Evolutionary conservation across 37 sponge, comb jelly and placozoan species (phyloP), one percentile per base, ranked within the genome.

Genomic region (Bolinopsis microptera): DNA sequence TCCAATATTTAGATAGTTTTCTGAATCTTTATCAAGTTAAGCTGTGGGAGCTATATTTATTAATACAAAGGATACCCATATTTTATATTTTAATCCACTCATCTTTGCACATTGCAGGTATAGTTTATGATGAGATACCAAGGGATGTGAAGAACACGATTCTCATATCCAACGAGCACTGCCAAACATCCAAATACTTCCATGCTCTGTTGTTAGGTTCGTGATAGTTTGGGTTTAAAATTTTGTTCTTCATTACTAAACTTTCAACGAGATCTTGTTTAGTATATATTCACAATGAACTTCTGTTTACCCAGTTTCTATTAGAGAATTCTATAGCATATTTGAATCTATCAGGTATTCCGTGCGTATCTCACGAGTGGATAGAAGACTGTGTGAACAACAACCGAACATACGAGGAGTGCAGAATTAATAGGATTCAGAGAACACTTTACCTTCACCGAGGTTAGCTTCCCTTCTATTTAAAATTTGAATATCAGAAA

Each of bases 291-390:
- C n/a, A n/a, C n/a, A n/a, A n/a, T n/a, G n/a, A n/a, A n/a, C n/a
- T n/a, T n/a, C n/a, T n/a, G n/a, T n/a, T n/a, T n/a, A n/a, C n/a
- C n/a, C n/a, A n/a, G n/a, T n/a, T n/a, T n/a, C n/a, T n/a, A n/a
- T n/a, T n/a, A n/a, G n/a, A n/a, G n/a, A n/a, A n/a, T n/a, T n/a
- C n/a, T n/a, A n/a, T n/a, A n/a, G n/a, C n/a, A n/a, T n/a, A n/a
- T n/a, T n/a, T n/a, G n/a, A n/a, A n/a, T n/a, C n/a, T 13, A 24
- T 33, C 90, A 86, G 90, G 90, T 25, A 39, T 86, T 36, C 90
- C 90, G 27, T 86, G 90, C 39, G 61, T 86, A 38, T 16, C 0
- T 28, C 22, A 41, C n/a, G 36, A 39, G 27, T 41, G 41, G 90
- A 1, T 86, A 34, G 90, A 86, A 1, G 36, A 86, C 21, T 35